These are phyloP conservation scores for Acronicta psi DNA, from an alignment of 2,888 invertebrate genomes.

Conservation along the genomic window DNA sequence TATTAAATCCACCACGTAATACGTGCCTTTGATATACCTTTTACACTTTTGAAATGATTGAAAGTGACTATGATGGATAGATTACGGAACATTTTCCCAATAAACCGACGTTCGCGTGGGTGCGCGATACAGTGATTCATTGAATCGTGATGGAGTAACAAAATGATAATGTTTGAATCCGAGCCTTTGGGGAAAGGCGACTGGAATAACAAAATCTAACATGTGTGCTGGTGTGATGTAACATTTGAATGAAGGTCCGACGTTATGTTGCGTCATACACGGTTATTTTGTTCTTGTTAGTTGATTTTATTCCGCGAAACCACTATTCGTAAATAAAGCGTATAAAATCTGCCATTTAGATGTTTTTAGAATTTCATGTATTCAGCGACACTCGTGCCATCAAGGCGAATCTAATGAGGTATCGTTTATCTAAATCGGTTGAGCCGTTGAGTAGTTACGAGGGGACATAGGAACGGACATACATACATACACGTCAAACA, in stretches of 20 bases:
- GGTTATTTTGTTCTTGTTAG: not conserved
- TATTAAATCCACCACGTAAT: too few species aligned
- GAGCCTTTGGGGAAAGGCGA: constrained; percentile 8
- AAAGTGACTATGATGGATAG: not conserved
- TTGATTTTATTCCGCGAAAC: too few species aligned
- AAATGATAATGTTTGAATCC: constrained; percentile 3
- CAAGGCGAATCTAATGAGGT: too few species aligned
- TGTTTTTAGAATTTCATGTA: too few species aligned
- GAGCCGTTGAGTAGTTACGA: too few species aligned
- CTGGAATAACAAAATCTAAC: constrained; percentile 11
- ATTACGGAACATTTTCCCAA: constrained; percentile 4
- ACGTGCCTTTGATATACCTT: too few species aligned
- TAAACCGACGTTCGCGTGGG: not conserved
- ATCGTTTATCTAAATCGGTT: too few species aligned
- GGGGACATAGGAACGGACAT: too few species aligned
- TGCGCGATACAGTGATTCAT: constrained; percentile 3
- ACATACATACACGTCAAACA: too few species aligned
- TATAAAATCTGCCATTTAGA: too few species aligned
- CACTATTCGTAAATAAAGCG: too few species aligned
- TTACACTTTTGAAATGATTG: not conserved
- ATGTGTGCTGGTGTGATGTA: constrained; percentile 6
- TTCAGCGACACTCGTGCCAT: too few species aligned
- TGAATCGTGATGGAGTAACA: constrained; percentile 13
- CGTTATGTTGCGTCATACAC: not conserved
- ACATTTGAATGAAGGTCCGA: constrained; percentile 3